These are phyloP conservation scores for Paratilapia polleni DNA, from an alignment of 2,113 vertebrate genomes.

Conservation along the genomic window DNA sequence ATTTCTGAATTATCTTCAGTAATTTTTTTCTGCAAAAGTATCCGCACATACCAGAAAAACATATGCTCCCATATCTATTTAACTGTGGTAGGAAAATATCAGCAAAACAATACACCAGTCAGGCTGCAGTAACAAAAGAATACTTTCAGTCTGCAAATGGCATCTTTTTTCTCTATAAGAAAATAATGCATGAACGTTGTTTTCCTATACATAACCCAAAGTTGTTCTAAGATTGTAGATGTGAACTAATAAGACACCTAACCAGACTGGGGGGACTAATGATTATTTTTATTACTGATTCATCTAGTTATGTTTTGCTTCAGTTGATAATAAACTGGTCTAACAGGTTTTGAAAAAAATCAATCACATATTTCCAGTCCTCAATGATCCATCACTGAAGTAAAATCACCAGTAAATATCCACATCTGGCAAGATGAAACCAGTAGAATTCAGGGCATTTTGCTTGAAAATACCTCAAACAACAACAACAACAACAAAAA, in stretches of 20 bases:
- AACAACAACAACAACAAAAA: too few species aligned
- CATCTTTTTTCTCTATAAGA: background rate
- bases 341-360: too few species aligned
- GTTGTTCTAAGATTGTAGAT: background rate
- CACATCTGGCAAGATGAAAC: background rate
- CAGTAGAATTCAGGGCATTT: background rate
- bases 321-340: too few species aligned
- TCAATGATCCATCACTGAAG: background rate
- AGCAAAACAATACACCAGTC: background rate
- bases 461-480: background rate
- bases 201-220: background rate
- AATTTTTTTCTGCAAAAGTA: background rate
- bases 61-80: background rate
- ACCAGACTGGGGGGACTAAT: rapidly evolving
- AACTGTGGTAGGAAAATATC: background rate
- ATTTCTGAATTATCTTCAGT: too few species aligned
- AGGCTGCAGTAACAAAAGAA: background rate
- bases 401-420: background rate
- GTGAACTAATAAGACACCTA: background rate
- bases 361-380: background rate
- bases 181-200: background rate
- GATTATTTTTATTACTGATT: background rate
- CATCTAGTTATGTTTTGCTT: too few species aligned
- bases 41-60: background rate
- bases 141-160: background rate